phyloP scores from a whole-genome alignment of 2,797 vertebrate genomes.

The Notolepis coatsorum region DNA sequence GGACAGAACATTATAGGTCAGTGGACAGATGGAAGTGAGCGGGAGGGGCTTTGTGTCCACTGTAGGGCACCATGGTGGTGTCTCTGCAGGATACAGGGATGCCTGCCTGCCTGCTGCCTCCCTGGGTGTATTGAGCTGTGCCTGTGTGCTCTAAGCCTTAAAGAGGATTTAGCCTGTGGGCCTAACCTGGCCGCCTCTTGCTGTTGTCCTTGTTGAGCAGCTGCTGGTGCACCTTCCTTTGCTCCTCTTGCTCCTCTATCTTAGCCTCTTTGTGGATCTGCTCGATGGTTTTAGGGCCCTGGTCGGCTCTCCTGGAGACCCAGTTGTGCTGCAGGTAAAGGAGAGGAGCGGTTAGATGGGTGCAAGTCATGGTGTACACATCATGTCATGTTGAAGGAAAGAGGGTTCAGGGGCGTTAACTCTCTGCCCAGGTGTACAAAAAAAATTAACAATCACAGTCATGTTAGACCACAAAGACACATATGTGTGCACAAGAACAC shows the following conservation, averaged over 20 bases:
- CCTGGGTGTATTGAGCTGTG: conserved; percentile 49
- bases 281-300: conserved; percentile 98
- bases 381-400: too few species aligned
- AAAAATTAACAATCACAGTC: too few species aligned
- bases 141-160: conserved; percentile 58
- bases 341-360: background rate
- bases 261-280: conserved; percentile 99
- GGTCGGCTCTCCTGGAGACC: conserved; percentile 95
- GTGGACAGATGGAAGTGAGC: conserved; percentile 34
- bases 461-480: background rate
- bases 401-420: too few species aligned
- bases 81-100: conserved; percentile 55
- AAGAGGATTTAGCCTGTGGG: conserved; percentile 67
- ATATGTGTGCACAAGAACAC: background rate
- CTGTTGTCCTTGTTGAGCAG: conserved; percentile 93
- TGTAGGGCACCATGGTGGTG: conserved; percentile 45
- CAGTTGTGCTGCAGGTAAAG: conserved; percentile 88
- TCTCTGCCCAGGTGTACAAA: too few species aligned
- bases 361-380: too few species aligned
- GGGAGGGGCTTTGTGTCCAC: conserved; percentile 47
- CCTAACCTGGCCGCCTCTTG: conserved; percentile 93
- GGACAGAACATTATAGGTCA: conserved; percentile 29
- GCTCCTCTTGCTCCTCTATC: conserved; percentile 98
- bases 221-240: conserved; percentile 96
- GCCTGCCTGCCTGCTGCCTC: conserved; percentile 48